Conservation (phyloP, 2,797 vertebrate genomes). For the Cuniculus paca region DNA sequence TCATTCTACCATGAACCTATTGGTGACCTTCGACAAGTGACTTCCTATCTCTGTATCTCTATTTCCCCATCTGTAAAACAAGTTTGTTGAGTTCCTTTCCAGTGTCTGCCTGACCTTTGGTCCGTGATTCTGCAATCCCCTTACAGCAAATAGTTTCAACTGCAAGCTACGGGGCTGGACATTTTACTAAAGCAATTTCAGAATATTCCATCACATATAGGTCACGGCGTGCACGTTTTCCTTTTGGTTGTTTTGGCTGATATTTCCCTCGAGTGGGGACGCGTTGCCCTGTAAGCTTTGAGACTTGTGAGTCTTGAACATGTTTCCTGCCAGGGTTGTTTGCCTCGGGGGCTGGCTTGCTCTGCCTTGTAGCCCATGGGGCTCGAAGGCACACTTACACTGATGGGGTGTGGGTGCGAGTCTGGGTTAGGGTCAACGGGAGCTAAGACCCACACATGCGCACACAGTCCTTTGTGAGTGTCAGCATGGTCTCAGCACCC, state of each 20-base stretch:
- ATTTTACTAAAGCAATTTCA: neutral
- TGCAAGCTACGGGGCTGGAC: neutral
- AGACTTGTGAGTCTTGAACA: neutral
- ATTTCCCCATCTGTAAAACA: neutral
- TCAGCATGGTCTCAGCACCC: neutral
- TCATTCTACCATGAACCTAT: neutral
- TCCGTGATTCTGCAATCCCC: neutral
- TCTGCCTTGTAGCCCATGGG: neutral
- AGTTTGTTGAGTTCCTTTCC: neutral
- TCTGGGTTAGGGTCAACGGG: neutral
- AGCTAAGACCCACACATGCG: neutral
- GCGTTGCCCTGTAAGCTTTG: neutral
- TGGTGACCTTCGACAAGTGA: neutral
- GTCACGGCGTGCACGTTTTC: rapidly evolving
- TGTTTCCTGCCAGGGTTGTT: neutral
- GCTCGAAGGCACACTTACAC: neutral
- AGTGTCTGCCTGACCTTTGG: rapidly evolving
- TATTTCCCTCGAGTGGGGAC: neutral
- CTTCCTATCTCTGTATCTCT: neutral
- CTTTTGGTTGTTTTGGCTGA: neutral
- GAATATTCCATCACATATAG: neutral
- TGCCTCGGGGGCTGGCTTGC: neutral
- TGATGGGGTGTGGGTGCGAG: neutral
- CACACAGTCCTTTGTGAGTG: neutral
- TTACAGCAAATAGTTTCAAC: neutral